A percentile compares a stretch with the other conserved stretches of the same genome.
These are phyloP conservation scores for Trichogramma evanescens DNA, from an alignment of 2,888 invertebrate species.

Conservation along the genomic window DNA sequence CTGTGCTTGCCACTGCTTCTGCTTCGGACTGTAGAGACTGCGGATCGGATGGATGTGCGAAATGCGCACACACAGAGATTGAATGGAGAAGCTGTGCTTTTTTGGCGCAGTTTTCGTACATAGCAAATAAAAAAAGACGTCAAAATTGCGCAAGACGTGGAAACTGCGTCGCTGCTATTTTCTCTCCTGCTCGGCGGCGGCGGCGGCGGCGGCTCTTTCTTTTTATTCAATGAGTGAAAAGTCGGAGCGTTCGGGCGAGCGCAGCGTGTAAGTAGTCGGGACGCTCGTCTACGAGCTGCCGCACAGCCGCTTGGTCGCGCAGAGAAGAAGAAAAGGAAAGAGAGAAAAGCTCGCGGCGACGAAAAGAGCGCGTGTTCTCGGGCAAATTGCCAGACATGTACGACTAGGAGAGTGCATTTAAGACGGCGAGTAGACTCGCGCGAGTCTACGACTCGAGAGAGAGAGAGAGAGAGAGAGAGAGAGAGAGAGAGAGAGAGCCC, in stretches of 20 bases:
- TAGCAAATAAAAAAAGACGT: neutral
- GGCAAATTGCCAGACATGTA: conserved; percentile 16
- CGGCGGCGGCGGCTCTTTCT: neutral
- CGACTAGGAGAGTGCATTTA: too few species aligned
- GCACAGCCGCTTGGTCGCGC: neutral
- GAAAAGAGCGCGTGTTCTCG: conserved; percentile 2
- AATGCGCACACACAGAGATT: too few species aligned
- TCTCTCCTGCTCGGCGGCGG: neutral
- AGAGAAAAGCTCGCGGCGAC: neutral
- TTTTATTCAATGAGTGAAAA: conserved; percentile 12
- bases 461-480: too few species aligned
- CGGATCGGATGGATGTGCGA: too few species aligned
- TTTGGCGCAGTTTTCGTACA: too few species aligned
- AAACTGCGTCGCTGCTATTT: neutral
- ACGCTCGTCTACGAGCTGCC: neutral
- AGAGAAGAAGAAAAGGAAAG: conserved; percentile 4
- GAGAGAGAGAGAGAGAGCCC: neutral
- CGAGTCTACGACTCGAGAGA: too few species aligned
- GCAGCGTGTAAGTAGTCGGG: neutral
- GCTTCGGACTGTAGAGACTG: neutral
- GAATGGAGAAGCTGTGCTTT: too few species aligned
- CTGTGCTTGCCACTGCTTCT: neutral
- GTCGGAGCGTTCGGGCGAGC: neutral
- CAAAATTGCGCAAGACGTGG: neutral
- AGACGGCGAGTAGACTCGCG: too few species aligned